phyloP scores from a whole-genome alignment of 1,140 invertebrate genomes.

The Phymorhynchus buccinoides region DNA sequence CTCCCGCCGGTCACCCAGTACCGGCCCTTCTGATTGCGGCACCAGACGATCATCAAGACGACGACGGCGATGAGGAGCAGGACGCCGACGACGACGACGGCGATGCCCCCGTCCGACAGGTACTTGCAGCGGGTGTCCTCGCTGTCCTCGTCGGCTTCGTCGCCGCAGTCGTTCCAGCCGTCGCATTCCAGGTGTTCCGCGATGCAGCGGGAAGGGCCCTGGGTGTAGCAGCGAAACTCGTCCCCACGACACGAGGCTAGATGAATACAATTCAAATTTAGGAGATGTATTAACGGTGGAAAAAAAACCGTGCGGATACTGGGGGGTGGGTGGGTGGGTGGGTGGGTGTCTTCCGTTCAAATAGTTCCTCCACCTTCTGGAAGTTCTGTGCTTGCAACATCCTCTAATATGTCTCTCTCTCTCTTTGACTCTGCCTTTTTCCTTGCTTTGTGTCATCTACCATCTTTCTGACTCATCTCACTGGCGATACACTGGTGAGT shows the following conservation, averaged over 20 bases:
- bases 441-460: too few species aligned
- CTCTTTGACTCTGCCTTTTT: too few species aligned
- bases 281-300: too few species aligned
- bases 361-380: too few species aligned
- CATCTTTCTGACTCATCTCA: too few species aligned
- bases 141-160: constrained; percentile 19
- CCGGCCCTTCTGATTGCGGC: background rate
- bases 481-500: too few species aligned
- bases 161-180: constrained; percentile 35
- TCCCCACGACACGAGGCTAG: background rate
- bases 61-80: constrained; percentile 15
- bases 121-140: constrained; percentile 21
- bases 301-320: too few species aligned
- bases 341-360: too few species aligned
- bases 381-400: too few species aligned
- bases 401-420: too few species aligned
- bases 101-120: constrained; percentile 20
- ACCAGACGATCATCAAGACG: constrained; percentile 17
- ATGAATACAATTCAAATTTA: too few species aligned
- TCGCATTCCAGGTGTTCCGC: constrained; percentile 34
- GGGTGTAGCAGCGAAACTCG: background rate
- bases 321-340: too few species aligned
- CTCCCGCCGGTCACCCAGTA: background rate
- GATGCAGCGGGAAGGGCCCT: constrained; percentile 9
- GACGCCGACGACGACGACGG: constrained; percentile 15